These are phyloP conservation scores for Leptothorax acervorum DNA, from an alignment of 2,888 invertebrate genomes.

Conservation along the genomic window DNA sequence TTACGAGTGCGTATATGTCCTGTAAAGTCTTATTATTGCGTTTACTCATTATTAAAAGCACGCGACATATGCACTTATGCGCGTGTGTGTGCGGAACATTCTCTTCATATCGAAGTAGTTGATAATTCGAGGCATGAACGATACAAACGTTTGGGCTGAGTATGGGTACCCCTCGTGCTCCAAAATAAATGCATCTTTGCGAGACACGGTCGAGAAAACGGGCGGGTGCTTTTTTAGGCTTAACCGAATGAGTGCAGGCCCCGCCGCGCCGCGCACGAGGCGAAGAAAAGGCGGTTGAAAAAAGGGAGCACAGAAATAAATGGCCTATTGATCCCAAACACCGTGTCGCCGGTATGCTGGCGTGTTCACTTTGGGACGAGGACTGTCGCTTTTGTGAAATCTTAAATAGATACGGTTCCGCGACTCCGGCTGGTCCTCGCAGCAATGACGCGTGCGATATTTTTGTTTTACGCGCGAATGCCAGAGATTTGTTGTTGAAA, in stretches of 20 bases:
- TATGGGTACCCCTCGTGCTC: constrained; percentile 11
- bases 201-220: constrained; percentile 44
- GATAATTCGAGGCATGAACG: constrained; percentile 24
- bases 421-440: constrained; percentile 25
- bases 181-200: constrained; percentile 53
- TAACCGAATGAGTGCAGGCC: constrained; percentile 69
- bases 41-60: neutral
- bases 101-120: neutral
- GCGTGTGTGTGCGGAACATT: neutral
- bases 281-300: constrained; percentile 67
- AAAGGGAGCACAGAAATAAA: constrained; percentile 63
- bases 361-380: constrained; percentile 63
- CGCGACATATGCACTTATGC: neutral
- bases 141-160: constrained; percentile 5
- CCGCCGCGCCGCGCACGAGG: constrained; percentile 58
- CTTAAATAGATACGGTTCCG: constrained; percentile 70
- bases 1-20: neutral
- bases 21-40: neutral
- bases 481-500: neutral
- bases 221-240: constrained; percentile 66
- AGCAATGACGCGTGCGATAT: constrained; percentile 14
- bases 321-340: constrained; percentile 76
- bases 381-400: constrained; percentile 61
- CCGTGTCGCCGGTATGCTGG: constrained; percentile 62
- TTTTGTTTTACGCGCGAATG: neutral